phyloP scores from a whole-genome alignment of 2,113 vertebrate genomes.

The Sakesphorus luctuosus region DNA sequence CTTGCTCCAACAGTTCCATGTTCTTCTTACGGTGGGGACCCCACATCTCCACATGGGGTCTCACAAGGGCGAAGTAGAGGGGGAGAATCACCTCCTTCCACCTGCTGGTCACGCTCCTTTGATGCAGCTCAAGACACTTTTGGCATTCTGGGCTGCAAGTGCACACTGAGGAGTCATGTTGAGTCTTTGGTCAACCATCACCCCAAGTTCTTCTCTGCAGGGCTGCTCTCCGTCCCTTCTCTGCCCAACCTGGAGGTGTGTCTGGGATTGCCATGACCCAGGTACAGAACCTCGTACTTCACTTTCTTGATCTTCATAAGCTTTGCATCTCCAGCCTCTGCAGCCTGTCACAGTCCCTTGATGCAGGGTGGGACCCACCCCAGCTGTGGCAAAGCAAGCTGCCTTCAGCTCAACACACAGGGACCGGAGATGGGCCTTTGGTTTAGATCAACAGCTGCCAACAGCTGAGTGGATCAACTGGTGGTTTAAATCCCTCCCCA shows the following conservation, averaged over 20 bases:
- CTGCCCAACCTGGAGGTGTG: accelerated
- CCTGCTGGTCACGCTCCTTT: neutral
- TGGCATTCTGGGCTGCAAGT: neutral
- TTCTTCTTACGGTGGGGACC: neutral
- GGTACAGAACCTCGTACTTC: neutral
- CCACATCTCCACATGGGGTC: neutral
- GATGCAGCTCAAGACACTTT: neutral
- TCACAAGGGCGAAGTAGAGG: neutral
- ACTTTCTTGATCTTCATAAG: neutral
- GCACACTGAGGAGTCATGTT: neutral
- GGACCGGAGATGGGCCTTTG: neutral
- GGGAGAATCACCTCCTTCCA: neutral
- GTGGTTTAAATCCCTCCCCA: neutral
- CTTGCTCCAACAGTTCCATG: neutral
- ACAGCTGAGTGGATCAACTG: neutral
- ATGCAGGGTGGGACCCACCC: neutral
- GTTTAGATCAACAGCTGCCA: neutral
- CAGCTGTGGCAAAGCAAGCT: neutral
- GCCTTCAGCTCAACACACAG: neutral
- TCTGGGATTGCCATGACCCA: accelerated
- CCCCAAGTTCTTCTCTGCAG: accelerated
- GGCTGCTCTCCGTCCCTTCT: neutral
- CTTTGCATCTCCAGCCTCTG: neutral
- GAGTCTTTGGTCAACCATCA: neutral
- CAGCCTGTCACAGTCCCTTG: neutral